These are phyloP conservation scores for Cheilinus undulatus DNA, from an alignment of 2,113 vertebrate genomes.

Conservation along the genomic window DNA sequence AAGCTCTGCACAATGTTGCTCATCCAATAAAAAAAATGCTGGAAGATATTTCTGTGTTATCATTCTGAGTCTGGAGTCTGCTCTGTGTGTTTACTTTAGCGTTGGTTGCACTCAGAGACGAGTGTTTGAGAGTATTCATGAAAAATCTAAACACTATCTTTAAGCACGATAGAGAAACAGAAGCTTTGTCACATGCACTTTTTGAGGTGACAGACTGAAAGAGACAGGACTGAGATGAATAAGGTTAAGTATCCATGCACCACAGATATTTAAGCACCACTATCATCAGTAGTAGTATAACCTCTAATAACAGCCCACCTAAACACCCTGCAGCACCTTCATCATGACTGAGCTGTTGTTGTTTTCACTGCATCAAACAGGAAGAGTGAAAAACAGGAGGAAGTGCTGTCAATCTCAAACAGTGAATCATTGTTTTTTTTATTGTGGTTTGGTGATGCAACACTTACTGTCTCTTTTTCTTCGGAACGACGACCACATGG, in stretches of 20 bases:
- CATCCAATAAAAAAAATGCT: not conserved
- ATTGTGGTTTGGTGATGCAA: too few species aligned
- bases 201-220: too few species aligned
- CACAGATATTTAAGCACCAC: not conserved
- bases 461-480: constrained; percentile 76
- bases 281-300: not conserved
- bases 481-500: constrained; percentile 76
- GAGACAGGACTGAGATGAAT: too few species aligned
- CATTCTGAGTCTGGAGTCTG: too few species aligned
- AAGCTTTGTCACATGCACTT: too few species aligned
- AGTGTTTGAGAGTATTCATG: too few species aligned
- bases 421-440: not conserved
- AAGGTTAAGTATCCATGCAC: not conserved
- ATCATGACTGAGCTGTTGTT: not conserved
- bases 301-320: not conserved
- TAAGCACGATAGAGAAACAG: too few species aligned
- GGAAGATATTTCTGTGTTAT: not conserved
- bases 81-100: not conserved
- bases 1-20: not conserved
- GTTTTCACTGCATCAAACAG: not conserved
- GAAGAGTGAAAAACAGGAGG: not conserved
- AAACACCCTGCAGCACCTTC: not conserved
- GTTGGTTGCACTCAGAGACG: too few species aligned
- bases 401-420: not conserved
- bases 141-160: too few species aligned